Conservation (phyloP, 2,888 invertebrate species). For the Elegia similella region DNA sequence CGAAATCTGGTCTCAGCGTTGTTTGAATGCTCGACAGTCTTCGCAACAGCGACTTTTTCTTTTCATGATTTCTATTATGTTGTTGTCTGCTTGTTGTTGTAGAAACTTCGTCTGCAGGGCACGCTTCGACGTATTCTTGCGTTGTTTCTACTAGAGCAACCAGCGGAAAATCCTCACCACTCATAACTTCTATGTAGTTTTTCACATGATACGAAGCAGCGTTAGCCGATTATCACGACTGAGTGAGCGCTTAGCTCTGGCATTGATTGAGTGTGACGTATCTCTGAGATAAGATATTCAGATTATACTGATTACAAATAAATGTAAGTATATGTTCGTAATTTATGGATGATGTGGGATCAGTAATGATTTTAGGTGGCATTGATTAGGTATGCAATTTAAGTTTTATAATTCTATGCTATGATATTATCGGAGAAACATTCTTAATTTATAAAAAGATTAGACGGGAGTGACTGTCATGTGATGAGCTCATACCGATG, state of each 20-base stretch:
- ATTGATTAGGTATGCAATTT: conserved; percentile 7
- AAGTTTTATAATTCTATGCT: background rate
- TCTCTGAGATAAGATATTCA: conserved; percentile 61
- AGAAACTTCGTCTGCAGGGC: conserved; percentile 1
- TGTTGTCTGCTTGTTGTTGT: background rate
- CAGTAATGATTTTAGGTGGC: conserved; percentile 15
- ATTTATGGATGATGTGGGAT: conserved; percentile 37
- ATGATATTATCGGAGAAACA: too few species aligned
- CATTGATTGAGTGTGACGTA: conserved; percentile 78
- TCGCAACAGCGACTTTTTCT: conserved; percentile 36
- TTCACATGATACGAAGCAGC: conserved; percentile 46
- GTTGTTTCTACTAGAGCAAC: conserved; percentile 46
- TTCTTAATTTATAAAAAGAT: background rate
- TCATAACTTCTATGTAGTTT: conserved; percentile 54
- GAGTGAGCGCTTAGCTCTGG: conserved; percentile 60
- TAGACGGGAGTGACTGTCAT: background rate
- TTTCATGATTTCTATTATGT: conserved; percentile 22
- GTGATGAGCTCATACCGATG: background rate
- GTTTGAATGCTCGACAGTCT: conserved; percentile 47
- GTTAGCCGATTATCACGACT: conserved; percentile 45
- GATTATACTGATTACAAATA: conserved; percentile 59
- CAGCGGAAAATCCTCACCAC: conserved; percentile 51
- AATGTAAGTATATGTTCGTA: conserved; percentile 37
- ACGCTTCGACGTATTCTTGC: conserved; percentile 39
- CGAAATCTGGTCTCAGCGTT: conserved; percentile 48